phyloP scores from a whole-genome alignment of 1,140 invertebrate species.

The Zaprionus vittiger region DNA sequence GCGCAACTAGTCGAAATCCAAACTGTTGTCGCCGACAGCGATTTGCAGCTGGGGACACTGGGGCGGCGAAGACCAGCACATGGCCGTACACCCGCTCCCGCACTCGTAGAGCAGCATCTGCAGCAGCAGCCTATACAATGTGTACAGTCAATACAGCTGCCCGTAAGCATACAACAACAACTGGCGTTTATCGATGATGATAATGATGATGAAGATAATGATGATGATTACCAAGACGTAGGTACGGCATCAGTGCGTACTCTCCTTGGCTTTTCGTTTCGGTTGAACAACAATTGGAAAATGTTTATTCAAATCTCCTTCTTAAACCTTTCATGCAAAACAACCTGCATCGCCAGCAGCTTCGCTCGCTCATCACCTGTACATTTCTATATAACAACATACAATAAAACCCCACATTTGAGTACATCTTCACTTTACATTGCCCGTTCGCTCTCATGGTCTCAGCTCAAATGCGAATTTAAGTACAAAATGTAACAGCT shows the following conservation, averaged over 20 bases:
- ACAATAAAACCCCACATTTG: constrained; percentile 13
- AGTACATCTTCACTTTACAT: constrained; percentile 13
- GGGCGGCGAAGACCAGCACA: constrained; percentile 44
- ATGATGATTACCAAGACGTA: constrained; percentile 61
- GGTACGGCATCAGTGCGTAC: constrained; percentile 60
- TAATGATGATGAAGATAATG: constrained; percentile 39
- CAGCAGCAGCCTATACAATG: background rate
- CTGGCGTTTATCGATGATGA: constrained; percentile 48
- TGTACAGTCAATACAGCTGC: background rate
- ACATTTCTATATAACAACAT: constrained; percentile 25
- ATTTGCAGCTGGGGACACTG: constrained; percentile 59
- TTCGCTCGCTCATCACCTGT: constrained; percentile 29
- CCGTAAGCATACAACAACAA: constrained; percentile 28
- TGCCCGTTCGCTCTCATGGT: background rate
- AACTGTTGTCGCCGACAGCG: constrained; percentile 72
- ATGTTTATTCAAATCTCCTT: constrained; percentile 36
- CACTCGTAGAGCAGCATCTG: background rate
- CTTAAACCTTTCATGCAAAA: constrained; percentile 28
- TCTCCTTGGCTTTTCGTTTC: constrained; percentile 40
- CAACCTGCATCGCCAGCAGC: constrained; percentile 23
- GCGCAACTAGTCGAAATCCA: constrained; percentile 83
- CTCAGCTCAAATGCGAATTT: background rate
- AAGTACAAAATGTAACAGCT: constrained; percentile 6
- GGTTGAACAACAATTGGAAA: constrained; percentile 24
- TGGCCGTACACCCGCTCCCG: background rate